A percentile compares a stretch with the other conserved stretches of the same genome.
Evolutionary conservation across 2,888 invertebrate genomes (phyloP).

Genomic region (Lasioglossum malachurum): DNA sequence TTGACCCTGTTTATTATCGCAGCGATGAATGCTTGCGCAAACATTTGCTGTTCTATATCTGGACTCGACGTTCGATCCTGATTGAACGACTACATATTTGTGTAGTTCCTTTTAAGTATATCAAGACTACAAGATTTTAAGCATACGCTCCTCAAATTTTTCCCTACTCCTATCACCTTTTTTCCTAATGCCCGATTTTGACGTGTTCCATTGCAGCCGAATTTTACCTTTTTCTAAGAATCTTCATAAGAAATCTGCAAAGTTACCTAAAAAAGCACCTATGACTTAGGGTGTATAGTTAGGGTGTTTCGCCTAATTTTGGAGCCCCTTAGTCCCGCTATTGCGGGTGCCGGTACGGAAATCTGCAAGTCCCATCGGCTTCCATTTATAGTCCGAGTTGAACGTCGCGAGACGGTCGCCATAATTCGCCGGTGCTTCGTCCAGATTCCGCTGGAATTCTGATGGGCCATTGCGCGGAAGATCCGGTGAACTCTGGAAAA

Average conservation of each 20-base stretch:
- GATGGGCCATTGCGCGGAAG: background rate
- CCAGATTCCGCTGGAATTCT: background rate
- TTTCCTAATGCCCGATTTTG: background rate
- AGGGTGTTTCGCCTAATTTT: background rate
- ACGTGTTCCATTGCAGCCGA: background rate
- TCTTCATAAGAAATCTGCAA: background rate
- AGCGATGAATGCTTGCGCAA: background rate
- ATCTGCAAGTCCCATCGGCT: constrained; percentile 20
- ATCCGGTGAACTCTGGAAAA: background rate
- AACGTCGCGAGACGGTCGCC: constrained; percentile 15
- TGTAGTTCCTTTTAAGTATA: background rate
- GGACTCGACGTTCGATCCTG: background rate
- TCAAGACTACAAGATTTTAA: too few species aligned
- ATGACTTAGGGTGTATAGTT: too few species aligned
- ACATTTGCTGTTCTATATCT: background rate
- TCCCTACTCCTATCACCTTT: background rate
- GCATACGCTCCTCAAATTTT: too few species aligned
- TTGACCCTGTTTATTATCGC: background rate
- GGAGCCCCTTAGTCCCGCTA: background rate
- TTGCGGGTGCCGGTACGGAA: background rate
- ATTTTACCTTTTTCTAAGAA: background rate
- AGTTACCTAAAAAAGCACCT: too few species aligned
- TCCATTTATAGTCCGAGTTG: constrained; percentile 33
- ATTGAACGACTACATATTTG: background rate
- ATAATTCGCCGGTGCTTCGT: constrained; percentile 4